A percentile compares a stretch with the other conserved stretches of the same genome.
phyloP scores from a whole-genome alignment of 2,888 invertebrate genomes.

The Cryptocephalus primarius region DNA sequence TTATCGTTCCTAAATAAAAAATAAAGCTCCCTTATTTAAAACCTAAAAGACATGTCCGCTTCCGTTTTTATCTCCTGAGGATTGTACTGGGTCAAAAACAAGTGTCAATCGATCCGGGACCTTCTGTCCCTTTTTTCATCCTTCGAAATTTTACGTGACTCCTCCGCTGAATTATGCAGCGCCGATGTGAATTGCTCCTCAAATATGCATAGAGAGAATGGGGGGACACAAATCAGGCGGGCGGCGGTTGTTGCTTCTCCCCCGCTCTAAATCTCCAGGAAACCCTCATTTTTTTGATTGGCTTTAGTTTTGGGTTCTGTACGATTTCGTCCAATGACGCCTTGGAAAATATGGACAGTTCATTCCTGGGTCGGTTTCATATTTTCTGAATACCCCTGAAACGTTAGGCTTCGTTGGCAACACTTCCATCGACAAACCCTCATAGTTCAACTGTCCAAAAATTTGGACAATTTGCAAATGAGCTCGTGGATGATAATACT shows the following conservation, averaged over 20 bases:
- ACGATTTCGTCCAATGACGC: too few species aligned
- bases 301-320: too few species aligned
- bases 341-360: too few species aligned
- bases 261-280: too few species aligned
- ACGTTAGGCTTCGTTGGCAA: too few species aligned
- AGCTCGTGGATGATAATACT: too few species aligned
- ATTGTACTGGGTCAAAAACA: conserved; percentile 22
- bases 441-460: too few species aligned
- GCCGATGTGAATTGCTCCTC: neutral
- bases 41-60: conserved; percentile 1
- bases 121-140: neutral
- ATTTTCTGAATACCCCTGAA: neutral
- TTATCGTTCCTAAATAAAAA: conserved; percentile 2
- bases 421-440: too few species aligned
- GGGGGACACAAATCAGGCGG: neutral
- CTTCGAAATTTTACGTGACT: neutral
- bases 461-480: too few species aligned
- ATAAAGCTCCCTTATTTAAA: conserved; percentile 2
- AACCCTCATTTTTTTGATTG: too few species aligned
- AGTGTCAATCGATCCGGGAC: conserved; percentile 18
- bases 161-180: neutral
- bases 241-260: too few species aligned
- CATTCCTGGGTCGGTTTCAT: too few species aligned
- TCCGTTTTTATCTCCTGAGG: conserved; percentile 15
- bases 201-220: neutral